Percentiles rank a stretch among this genome's conserved stretches.
Evolutionary conservation across 2,797 vertebrate genomes (phyloP).

Genomic region (Hippoglossus hippoglossus): DNA sequence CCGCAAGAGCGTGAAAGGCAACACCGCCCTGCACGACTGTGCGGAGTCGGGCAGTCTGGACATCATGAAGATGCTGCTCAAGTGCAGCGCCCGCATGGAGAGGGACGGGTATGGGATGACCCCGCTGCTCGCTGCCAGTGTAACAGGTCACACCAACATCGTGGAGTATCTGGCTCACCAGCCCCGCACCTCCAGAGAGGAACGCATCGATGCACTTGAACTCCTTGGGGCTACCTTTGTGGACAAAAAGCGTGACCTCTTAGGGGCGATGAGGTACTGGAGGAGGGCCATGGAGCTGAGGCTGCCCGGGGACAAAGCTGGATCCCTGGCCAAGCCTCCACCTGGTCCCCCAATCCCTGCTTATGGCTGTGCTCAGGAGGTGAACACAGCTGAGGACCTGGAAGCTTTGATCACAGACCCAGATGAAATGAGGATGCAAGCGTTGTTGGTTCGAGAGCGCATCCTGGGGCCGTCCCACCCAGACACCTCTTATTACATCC

Average conservation of each 20-base stretch:
- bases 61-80: conserved; percentile 95
- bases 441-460: conserved; percentile 92
- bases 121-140: conserved; percentile 93
- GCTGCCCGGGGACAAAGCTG: conserved; percentile 81
- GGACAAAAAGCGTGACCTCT: conserved; percentile 94
- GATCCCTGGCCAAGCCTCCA: conserved; percentile 86
- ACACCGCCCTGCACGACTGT: conserved; percentile 95
- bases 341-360: conserved; percentile 90
- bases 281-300: conserved; percentile 93
- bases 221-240: conserved; percentile 95
- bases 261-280: conserved; percentile 95
- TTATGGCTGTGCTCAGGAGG: conserved; percentile 92
- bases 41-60: conserved; percentile 96
- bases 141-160: conserved; percentile 96
- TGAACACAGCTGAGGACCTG: conserved; percentile 88
- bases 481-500: conserved; percentile 97
- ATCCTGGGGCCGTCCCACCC: conserved; percentile 95
- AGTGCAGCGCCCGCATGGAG: conserved; percentile 92
- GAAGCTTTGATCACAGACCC: conserved; percentile 96
- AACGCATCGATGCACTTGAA: conserved; percentile 91
- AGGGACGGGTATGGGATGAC: conserved; percentile 97
- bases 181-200: conserved; percentile 84
- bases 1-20: conserved; percentile 95
- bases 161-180: conserved; percentile 94
- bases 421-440: conserved; percentile 98